These are phyloP conservation scores for Axinella damicornis DNA, from an alignment of 37 sponge, comb jelly and placozoan genomes.

Conservation along the genomic window DNA sequence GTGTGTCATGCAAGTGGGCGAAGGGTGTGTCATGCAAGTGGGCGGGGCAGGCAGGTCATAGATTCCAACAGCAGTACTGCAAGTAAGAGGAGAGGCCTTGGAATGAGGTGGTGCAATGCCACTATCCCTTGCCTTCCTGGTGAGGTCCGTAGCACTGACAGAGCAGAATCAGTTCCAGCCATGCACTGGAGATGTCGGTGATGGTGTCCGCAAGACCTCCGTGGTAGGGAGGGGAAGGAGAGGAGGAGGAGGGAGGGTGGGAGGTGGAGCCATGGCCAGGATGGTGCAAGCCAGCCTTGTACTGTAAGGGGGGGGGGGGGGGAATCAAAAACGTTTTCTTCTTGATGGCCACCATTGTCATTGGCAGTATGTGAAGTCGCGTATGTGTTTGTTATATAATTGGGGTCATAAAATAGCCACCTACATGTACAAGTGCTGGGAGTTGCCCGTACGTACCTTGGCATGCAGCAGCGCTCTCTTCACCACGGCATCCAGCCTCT, in stretches of 20 bases:
- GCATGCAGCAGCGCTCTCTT: constrained; percentile 35
- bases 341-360: too few species aligned
- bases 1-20: too few species aligned
- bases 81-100: too few species aligned
- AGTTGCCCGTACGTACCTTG: too few species aligned
- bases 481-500: constrained; percentile 32
- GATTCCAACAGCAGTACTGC: too few species aligned
- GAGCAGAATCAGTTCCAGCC: constrained; percentile 73
- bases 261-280: background rate
- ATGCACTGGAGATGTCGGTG: constrained; percentile 33
- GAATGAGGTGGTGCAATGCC: too few species aligned
- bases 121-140: constrained; percentile 50
- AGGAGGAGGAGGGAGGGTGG: background rate
- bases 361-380: too few species aligned
- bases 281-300: constrained; percentile 51
- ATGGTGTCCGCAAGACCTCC: background rate
- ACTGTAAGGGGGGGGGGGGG: background rate
- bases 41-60: too few species aligned
- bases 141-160: constrained; percentile 71
- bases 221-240: background rate
- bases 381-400: too few species aligned
- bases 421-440: too few species aligned
- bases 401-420: too few species aligned
- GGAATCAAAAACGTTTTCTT: background rate
- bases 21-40: too few species aligned